A percentile compares a stretch with the other conserved stretches of the same genome.
Conservation (phyloP, 2,113 vertebrate genomes). For the Passer montanus region DNA sequence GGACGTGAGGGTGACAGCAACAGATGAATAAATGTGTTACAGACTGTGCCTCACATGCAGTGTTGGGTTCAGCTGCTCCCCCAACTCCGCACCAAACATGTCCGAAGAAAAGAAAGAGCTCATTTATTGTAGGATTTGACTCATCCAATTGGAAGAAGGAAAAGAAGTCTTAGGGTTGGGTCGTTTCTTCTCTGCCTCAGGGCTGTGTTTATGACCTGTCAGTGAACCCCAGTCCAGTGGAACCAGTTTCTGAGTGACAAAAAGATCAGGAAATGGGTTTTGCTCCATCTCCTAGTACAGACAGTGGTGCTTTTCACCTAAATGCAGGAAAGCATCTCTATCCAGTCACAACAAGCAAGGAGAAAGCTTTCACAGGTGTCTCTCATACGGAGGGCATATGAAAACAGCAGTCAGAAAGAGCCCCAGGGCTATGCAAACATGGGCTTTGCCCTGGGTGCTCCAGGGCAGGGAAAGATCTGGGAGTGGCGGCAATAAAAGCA, state of each 20-base stretch:
- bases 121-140: background rate
- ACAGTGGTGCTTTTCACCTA: background rate
- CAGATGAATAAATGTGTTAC: background rate
- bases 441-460: background rate
- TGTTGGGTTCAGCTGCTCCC: background rate
- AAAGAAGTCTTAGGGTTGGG: background rate
- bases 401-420: background rate
- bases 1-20: background rate
- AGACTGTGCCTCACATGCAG: background rate
- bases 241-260: constrained; percentile 29
- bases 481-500: constrained; percentile 55
- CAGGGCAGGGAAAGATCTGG: background rate
- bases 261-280: background rate
- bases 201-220: background rate
- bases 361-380: background rate
- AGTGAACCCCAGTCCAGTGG: background rate
- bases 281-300: background rate
- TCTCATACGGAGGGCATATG: fast-evolving
- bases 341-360: background rate
- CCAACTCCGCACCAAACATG: background rate
- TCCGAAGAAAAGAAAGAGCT: background rate
- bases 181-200: background rate
- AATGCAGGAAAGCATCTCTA: background rate
- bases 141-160: background rate
- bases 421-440: background rate